These are phyloP conservation scores for Leucania comma DNA, from an alignment of 2,888 invertebrate species.

Conservation along the genomic window DNA sequence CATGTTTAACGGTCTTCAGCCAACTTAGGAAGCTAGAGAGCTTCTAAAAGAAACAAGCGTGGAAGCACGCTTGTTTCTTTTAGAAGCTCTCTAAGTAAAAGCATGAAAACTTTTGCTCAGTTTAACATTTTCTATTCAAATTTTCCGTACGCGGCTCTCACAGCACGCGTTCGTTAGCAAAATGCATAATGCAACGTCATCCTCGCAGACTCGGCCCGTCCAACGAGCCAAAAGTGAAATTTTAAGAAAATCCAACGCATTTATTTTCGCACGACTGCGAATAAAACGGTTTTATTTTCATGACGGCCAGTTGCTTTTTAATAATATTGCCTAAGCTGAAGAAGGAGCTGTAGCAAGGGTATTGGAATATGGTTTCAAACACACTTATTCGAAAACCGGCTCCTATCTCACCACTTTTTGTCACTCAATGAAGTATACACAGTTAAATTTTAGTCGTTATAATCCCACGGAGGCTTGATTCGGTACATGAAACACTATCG, in stretches of 20 bases:
- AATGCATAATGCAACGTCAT: conserved; percentile 88
- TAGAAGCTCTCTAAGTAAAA: conserved; percentile 69
- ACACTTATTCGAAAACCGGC: not conserved
- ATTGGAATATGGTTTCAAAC: not conserved
- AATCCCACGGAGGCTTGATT: too few relatives aligned
- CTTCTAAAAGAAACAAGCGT: too few relatives aligned
- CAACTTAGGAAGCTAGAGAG: too few relatives aligned
- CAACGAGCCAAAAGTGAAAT: conserved; percentile 77
- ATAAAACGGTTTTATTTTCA: conserved; percentile 55
- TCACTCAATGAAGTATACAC: too few relatives aligned
- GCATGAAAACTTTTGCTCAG: conserved; percentile 70
- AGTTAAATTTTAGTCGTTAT: too few relatives aligned
- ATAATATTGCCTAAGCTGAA: conserved; percentile 22
- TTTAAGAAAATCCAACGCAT: conserved; percentile 72
- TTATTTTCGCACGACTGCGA: conserved; percentile 55
- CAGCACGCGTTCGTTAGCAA: conserved; percentile 86
- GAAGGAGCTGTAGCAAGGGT: not conserved
- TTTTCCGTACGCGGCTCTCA: conserved; percentile 77
- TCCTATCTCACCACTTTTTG: too few relatives aligned
- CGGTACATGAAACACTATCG: too few relatives aligned
- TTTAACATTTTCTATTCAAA: conserved; percentile 83
- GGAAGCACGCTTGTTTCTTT: conserved; percentile 63
- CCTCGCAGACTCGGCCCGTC: conserved; percentile 65
- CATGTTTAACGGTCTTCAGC: conserved; percentile 29
- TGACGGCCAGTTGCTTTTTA: conserved; percentile 47